Base-by-base conservation (phyloP, 1,140 invertebrate genomes). In the Subanguina moxae region DNA sequence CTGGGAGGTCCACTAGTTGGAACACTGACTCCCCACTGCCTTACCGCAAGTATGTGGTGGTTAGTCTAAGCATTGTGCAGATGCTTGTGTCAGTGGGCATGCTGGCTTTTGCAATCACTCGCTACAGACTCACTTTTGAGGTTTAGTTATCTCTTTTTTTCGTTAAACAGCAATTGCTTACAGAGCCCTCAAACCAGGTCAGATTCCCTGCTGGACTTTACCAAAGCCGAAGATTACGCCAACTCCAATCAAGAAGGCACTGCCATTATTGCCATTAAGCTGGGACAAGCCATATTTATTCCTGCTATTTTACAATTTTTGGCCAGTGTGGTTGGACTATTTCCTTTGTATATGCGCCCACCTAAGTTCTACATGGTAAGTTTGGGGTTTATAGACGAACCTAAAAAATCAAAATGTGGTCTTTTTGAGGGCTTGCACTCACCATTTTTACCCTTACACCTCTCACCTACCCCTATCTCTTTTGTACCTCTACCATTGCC, bases 181-280 rank as follows among this genome's bases (percentile, higher is more conserved):
- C 27, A 61, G 58, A 27, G 58, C 28, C 27, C 58, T 45, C 58
- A 30, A 25, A 45, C 58, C 3, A n/a, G 58, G 48, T 52, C 17
- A 15, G 23, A 52, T 52, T 52, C 23, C n/a, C 42, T 66, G 25
- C 64, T 66, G 21, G 65, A 66, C 43, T 66, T 66, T 68, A 43
- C 23, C 8, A 66, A 66, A 43, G 65, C 68, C 7, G 65, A 66
- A 38, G 65, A 66, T 19, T 66, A 68, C 46, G 65, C 65, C 19
- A 28, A 27, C 13, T 7, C 65, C 3, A 66, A 67, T 21, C 64
- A 66, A 19, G 65, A 67, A 45, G 65, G 65, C 17, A 71, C 68
- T 5, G 64, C 63, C 52, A 66, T 66, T 43, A 70, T 66, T 70
- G 65, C 64, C 13, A 71, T 71, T 23, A 66, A 66, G 68, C 64